phyloP scores from a whole-genome alignment of 2,797 vertebrate species.

The Hypotaenidia philippensis region DNA sequence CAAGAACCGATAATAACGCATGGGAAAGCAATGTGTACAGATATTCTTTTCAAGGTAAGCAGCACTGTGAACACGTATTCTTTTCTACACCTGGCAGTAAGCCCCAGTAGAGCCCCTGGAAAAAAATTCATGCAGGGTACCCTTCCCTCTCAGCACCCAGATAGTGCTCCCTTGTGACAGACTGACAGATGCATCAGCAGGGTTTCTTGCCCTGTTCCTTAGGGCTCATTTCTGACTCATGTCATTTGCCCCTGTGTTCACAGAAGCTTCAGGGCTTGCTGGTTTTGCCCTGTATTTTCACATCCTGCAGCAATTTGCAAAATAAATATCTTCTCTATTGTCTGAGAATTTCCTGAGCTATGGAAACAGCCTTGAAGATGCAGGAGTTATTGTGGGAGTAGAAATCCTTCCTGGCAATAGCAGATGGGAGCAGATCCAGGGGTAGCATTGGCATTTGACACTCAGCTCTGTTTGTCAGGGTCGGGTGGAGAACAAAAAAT shows the following conservation, averaged over 20 bases:
- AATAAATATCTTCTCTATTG: neutral
- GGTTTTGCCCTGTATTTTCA: neutral
- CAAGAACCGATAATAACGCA: conserved; percentile 99
- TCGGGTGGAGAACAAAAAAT: neutral
- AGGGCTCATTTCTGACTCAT: neutral
- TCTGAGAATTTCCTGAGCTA: neutral
- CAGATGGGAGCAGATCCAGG: neutral
- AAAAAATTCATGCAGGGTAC: neutral
- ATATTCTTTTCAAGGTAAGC: conserved; percentile 96
- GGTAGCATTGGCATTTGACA: neutral
- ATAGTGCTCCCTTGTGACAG: neutral
- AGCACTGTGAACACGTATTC: neutral
- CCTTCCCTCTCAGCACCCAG: neutral
- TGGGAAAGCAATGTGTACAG: conserved; percentile 99
- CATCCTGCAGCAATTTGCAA: neutral
- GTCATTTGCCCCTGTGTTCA: neutral
- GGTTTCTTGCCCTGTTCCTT: neutral
- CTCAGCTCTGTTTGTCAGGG: neutral
- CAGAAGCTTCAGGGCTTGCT: neutral
- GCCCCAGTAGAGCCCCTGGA: neutral
- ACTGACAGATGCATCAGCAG: neutral
- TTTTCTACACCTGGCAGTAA: neutral
- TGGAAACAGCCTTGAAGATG: neutral
- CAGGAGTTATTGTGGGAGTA: neutral
- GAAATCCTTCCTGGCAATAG: neutral